Base-by-base conservation (phyloP, 37 sponge, comb jelly and placozoan species). In the Corticium candelabrum region DNA sequence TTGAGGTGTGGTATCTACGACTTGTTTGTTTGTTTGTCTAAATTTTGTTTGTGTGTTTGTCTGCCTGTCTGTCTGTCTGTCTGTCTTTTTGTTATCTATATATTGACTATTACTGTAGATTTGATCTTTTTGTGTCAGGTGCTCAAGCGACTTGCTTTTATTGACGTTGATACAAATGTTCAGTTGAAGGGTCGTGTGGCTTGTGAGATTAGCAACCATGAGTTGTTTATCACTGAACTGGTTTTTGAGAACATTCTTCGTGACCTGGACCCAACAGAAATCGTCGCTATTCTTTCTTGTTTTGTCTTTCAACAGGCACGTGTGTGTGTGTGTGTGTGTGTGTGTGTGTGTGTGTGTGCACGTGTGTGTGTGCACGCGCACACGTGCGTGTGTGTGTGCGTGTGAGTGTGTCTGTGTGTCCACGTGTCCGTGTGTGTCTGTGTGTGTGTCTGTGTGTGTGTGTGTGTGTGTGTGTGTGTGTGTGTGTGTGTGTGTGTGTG, bases 141-240 rank as follows among this genome's bases (percentile, higher is more conserved):
- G 29, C 76, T 98, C 72, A 83, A 79, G 84, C 34, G 80, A 21
- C 86, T 94, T 37, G 79, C 83, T 1, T 98, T 84, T 75, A 27
- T 98, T 43, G 84, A 75, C 37, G 80, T 76, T 2, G 40, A 78
- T 27, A 80, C 70, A 40, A 67, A 76, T 30, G 69, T 94, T 0
- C 76, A 90, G 75, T 80, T 90, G 11, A 94, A 91, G 77, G 99
- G 99, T 0, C 37, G 80, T 33, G 96, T 94, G 2, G 93, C 95
- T 2, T 91, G 92, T 80, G 92, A 91, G n/a, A 70, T 94, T 30
- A 88, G 87, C 76, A 85, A 82, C 15, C 89, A 90, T 35, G 99
- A 98, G 71, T 80, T 98, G 32, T 68, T 98, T 39, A 43, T 93
- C 34, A 98, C 99, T 3, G 99, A 98, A 76, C 84, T 98, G 35